These are phyloP conservation scores for Buathra laborator DNA, from an alignment of 2,888 invertebrate species.

Conservation along the genomic window DNA sequence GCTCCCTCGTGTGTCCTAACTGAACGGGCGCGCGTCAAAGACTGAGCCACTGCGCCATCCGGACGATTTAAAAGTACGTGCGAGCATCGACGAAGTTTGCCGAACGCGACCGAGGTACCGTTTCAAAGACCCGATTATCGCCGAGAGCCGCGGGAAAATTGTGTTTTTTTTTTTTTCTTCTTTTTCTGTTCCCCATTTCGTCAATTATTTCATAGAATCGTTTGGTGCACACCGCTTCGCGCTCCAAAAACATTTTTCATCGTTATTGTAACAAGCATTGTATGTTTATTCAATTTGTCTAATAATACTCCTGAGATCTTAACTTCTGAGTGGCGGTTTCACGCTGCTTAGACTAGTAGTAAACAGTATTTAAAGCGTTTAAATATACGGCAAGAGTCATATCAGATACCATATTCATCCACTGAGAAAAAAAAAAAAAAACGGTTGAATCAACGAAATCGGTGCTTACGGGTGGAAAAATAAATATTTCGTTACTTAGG, in stretches of 20 bases:
- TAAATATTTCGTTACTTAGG: too few species aligned
- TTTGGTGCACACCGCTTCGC: conserved; percentile 11
- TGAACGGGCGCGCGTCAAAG: conserved; percentile 79
- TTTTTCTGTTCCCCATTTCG: neutral
- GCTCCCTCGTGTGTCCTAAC: conserved; percentile 68
- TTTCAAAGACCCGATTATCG: conserved; percentile 75
- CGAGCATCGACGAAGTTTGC: conserved; percentile 76
- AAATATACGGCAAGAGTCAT: conserved; percentile 33
- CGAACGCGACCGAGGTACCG: conserved; percentile 78
- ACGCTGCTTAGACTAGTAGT: too few species aligned
- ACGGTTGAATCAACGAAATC: too few species aligned
- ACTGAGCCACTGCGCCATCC: conserved; percentile 76
- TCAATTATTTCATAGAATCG: neutral
- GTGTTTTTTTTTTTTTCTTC: conserved; percentile 28
- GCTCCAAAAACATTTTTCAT: neutral
- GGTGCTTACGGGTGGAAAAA: too few species aligned
- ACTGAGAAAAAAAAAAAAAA: too few species aligned
- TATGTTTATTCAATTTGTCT: conserved; percentile 11
- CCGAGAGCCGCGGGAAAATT: conserved; percentile 26
- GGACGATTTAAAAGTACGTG: conserved; percentile 76
- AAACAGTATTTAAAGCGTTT: neutral
- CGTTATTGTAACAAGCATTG: neutral
- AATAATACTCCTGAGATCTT: too few species aligned
- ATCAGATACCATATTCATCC: too few species aligned
- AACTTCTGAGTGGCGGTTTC: too few species aligned